Evolutionary conservation across 1,140 invertebrate species (phyloP).

Genomic region (Calliopsis andreniformis): DNA sequence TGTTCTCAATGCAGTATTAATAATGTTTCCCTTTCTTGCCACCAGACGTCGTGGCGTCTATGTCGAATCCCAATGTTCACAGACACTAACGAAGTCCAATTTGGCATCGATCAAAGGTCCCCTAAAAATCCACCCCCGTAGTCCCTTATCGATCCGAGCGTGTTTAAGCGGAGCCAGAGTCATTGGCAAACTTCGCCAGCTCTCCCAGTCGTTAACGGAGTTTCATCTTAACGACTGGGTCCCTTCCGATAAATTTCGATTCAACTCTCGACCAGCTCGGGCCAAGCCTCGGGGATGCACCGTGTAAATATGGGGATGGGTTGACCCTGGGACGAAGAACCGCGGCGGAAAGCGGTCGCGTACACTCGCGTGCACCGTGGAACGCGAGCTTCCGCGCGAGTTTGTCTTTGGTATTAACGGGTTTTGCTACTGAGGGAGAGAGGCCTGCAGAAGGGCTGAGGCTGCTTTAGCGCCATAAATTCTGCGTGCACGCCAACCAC

Average conservation of each 20-base stretch:
- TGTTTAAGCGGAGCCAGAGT: neutral
- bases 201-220: conserved; percentile 54
- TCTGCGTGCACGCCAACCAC: conserved; percentile 45
- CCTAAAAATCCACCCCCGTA: neutral
- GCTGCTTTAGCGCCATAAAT: conserved; percentile 73
- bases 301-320: conserved; percentile 58
- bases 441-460: conserved; percentile 43
- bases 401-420: conserved; percentile 79
- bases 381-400: conserved; percentile 55
- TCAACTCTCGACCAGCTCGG: neutral
- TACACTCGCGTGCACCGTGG: conserved; percentile 27
- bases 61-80: too few relatives aligned
- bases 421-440: conserved; percentile 50
- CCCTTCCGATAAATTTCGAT: conserved; percentile 61
- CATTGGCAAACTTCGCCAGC: conserved; percentile 46
- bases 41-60: too few relatives aligned
- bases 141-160: conserved; percentile 34
- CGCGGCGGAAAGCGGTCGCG: conserved; percentile 45
- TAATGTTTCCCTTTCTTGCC: too few relatives aligned
- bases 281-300: conserved; percentile 25
- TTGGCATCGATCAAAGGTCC: too few relatives aligned
- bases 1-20: too few relatives aligned
- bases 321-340: conserved; percentile 58
- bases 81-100: too few relatives aligned
- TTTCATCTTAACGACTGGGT: conserved; percentile 52